phyloP scores from a whole-genome alignment of 2,888 invertebrate species.

The Morpho helenor region DNA sequence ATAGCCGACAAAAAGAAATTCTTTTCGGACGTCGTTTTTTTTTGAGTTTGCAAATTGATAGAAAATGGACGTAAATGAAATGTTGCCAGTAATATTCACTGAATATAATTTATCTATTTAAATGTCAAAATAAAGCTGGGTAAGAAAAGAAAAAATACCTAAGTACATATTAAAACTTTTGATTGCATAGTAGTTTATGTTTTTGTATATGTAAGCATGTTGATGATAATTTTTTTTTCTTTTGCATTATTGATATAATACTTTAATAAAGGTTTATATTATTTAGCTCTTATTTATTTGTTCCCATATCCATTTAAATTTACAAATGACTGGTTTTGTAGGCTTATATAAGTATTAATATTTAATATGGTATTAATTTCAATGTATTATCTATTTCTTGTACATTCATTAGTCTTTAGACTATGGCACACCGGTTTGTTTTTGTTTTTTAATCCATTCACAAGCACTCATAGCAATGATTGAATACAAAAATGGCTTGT shows the following conservation, averaged over 20 bases:
- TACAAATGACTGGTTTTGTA: no score
- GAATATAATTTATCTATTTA: background rate
- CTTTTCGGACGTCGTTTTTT: conserved; percentile 70
- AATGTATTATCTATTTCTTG: background rate
- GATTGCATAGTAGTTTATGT: no score
- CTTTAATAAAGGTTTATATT: no score
- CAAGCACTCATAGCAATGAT: conserved; percentile 4
- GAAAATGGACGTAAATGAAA: conserved; percentile 63
- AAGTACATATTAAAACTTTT: no score
- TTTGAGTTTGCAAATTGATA: conserved; percentile 55
- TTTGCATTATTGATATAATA: no score
- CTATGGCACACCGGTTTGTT: conserved; percentile 16
- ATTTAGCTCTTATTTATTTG: no score
- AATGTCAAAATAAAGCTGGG: no score
- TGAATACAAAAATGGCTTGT: conserved; percentile 4
- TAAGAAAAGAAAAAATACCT: no score
- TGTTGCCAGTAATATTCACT: conserved; percentile 40
- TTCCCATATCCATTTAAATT: no score
- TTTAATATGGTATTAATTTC: background rate
- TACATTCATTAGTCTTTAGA: conserved; percentile 8
- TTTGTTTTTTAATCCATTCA: conserved; percentile 23
- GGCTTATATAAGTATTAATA: no score
- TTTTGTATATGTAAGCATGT: no score
- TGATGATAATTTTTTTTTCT: no score
- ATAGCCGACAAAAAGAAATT: conserved; percentile 55